Percentiles rank a stretch among this genome's conserved stretches.
Evolutionary conservation across 2,113 vertebrate genomes (phyloP).

Genomic region (Petromus typicus): DNA sequence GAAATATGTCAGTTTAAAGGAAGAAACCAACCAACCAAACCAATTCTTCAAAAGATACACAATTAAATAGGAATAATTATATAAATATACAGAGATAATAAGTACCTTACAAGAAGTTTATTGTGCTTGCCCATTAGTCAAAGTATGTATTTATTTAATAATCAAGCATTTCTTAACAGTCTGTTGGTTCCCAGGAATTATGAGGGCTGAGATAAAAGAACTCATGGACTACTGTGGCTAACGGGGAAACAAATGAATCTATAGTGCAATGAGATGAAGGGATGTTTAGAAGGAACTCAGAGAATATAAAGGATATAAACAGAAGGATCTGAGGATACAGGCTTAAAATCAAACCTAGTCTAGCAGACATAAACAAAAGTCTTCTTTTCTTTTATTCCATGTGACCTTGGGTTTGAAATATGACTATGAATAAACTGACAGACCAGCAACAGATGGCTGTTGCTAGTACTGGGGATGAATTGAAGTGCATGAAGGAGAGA

Average conservation of each 20-base stretch:
- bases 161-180: slow-evolving; percentile 8
- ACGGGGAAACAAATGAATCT: not conserved
- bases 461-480: not conserved
- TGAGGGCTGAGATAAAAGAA: not conserved
- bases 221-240: not conserved
- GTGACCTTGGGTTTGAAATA: not conserved
- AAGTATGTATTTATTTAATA: slow-evolving; percentile 22
- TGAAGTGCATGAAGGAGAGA: not conserved
- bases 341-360: not conserved
- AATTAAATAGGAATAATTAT: not conserved
- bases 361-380: not conserved
- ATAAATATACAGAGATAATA: not conserved
- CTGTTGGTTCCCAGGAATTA: not conserved
- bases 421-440: not conserved
- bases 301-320: not conserved
- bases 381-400: not conserved
- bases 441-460: too few species aligned
- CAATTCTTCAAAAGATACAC: not conserved
- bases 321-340: not conserved
- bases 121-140: not conserved
- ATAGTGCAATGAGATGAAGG: not conserved
- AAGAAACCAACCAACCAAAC: not conserved
- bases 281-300: not conserved
- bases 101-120: not conserved
- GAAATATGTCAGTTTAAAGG: not conserved